Base-by-base conservation (phyloP, 2,888 invertebrate species). In the Lampropteryx suffumata region DNA sequence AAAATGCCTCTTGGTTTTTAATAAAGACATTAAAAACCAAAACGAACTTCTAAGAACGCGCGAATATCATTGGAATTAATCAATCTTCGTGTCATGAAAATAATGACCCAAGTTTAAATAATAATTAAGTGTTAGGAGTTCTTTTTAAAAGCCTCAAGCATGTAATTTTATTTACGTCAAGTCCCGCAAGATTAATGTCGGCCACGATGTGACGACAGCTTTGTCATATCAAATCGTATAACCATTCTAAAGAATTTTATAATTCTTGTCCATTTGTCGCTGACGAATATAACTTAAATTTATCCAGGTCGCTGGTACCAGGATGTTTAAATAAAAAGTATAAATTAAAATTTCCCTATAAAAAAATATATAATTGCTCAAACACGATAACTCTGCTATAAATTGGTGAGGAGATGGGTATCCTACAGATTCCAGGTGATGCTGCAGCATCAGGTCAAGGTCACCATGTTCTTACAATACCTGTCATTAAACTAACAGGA, bases 151-250 rank as follows among this genome's bases (percentile, higher is more conserved):
- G 17, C 17, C 17, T 17, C n/a, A 17, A 17, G 17, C 7, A n/a
- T n/a, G n/a, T 24, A 6, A 24, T n/a, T 28, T 28, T 28, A 28
- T n/a, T 28, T 7, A 1, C 9, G 27, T 28, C 27, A 24, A 8
- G 12, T 14, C 9, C n/a, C 9, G 26, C 8, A 35, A 36, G 35
- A 36, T 36, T 26, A 45, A 36, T 42, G 11, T 35, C 10, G 13
- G 11, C 24, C 21, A 45, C 14, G 36, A 26, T 36, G 21, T 21
- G 28, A 34, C 17, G 27, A 43, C 24, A 32, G n/a, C 12, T 32
- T n/a, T 21, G 21, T n/a, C 14, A 12, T 14, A 14, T 14, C 14
- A 14, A 14, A 33, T 2, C 33, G 33, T 14, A 9, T 14, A 14
- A 33, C 13, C 21, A 21, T 2, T 21, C 5, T 5, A 21, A 3